A percentile compares a stretch with the other conserved stretches of the same genome.
phyloP scores from a whole-genome alignment of 2,797 vertebrate species.

The Potorous gilbertii region DNA sequence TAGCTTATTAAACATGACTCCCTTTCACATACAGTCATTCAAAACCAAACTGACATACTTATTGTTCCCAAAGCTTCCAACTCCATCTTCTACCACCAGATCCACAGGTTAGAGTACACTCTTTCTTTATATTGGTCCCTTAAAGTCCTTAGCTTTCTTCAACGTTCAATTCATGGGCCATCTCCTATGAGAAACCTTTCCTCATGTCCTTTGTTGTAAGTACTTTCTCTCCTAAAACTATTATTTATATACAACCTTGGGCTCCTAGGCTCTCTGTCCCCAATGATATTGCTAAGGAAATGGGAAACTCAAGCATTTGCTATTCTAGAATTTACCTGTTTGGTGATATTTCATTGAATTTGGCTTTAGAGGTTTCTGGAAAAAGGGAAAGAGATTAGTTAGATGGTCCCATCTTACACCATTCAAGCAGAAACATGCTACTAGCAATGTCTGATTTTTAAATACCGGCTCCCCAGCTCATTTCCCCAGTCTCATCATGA shows the following conservation, averaged over 20 bases:
- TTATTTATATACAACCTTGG: not conserved
- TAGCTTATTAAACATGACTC: not conserved
- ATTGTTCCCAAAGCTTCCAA: not conserved
- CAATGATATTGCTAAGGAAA: not conserved
- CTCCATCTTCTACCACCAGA: not conserved
- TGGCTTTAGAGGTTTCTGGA: not conserved
- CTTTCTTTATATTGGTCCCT: not conserved
- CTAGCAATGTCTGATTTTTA: not conserved
- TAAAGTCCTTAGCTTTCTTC: not conserved
- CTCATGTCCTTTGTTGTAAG: not conserved
- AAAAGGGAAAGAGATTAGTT: not conserved
- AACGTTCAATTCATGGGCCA: not conserved
- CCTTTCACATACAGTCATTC: not conserved
- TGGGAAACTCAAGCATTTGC: not conserved
- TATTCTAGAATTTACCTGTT: not conserved
- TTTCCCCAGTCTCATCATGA: not conserved
- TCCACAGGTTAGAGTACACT: not conserved
- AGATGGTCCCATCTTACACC: not conserved
- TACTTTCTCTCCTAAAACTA: not conserved
- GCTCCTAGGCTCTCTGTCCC: not conserved
- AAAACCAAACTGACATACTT: not conserved
- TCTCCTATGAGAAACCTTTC: not conserved
- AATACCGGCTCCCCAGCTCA: not conserved
- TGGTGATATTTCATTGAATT: not conserved
- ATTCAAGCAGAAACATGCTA: not conserved